Evolutionary conservation across 2,888 invertebrate species (phyloP).

Genomic region (Microplitis manilae): DNA sequence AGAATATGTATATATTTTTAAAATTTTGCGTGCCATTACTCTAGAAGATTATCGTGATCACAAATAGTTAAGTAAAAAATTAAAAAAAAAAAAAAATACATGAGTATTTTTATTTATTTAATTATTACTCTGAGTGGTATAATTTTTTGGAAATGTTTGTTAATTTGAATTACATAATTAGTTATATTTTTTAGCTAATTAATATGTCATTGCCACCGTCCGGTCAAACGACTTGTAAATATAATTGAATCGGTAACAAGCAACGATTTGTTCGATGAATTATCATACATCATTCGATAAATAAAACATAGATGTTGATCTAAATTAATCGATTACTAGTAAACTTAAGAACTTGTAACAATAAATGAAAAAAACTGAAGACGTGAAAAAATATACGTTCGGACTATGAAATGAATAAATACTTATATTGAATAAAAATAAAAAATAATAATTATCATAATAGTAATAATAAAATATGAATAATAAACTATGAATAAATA

Average conservation of each 20-base stretch:
- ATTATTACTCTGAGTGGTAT: not conserved
- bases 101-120: not conserved
- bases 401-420: not conserved
- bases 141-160: not conserved
- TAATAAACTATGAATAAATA: too few species aligned
- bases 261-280: constrained; percentile 36
- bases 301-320: not conserved
- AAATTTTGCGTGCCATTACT: too few species aligned
- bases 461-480: too few species aligned
- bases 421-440: not conserved
- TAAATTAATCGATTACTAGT: not conserved
- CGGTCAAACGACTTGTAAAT: constrained; percentile 51
- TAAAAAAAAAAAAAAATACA: too few species aligned
- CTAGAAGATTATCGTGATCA: too few species aligned
- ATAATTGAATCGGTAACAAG: constrained; percentile 36
- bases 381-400: not conserved
- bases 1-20: too few species aligned
- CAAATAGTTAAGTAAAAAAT: too few species aligned
- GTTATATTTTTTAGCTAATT: constrained; percentile 32
- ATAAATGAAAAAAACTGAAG: not conserved
- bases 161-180: constrained; percentile 18
- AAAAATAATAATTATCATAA: too few species aligned
- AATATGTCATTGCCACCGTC: constrained; percentile 52
- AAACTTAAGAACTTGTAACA: not conserved
- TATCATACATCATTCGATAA: constrained; percentile 26